Conservation (phyloP, 2,797 vertebrate genomes). For the Sebastes alutus region DNA sequence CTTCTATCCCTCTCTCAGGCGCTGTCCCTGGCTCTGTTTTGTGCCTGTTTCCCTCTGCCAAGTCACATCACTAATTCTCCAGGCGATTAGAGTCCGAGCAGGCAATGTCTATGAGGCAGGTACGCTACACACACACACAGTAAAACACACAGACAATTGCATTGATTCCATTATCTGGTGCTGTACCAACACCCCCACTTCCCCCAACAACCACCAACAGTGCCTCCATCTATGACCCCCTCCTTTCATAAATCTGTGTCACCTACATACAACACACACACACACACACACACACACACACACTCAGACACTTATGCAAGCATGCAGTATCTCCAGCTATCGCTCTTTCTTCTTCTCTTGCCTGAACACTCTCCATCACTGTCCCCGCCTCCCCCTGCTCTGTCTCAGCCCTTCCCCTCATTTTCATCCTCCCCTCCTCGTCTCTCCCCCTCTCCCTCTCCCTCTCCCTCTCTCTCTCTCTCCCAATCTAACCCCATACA, state of each 20-base stretch:
- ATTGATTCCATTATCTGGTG: constrained; percentile 79
- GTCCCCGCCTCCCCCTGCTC: constrained; percentile 72
- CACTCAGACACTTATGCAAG: constrained; percentile 72
- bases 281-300: constrained; percentile 23
- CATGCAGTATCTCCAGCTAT: constrained; percentile 74
- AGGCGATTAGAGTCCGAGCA: constrained; percentile 75
- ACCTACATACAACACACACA: constrained; percentile 72
- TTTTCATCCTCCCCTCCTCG: constrained; percentile 57
- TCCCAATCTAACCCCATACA: constrained; percentile 54
- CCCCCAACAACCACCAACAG: constrained; percentile 66
- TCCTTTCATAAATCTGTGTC: constrained; percentile 80
- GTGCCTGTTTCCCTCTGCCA: constrained; percentile 75
- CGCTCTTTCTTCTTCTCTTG: constrained; percentile 67
- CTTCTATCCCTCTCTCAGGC: constrained; percentile 73
- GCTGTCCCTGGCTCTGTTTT: constrained; percentile 75
- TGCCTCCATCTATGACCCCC: constrained; percentile 68
- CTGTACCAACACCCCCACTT: constrained; percentile 71
- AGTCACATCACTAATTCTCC: constrained; percentile 81
- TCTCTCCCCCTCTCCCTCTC: constrained; percentile 29
- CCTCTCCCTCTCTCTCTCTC: constrained; percentile 12
- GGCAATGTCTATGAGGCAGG: constrained; percentile 72
- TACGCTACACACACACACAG: constrained; percentile 50
- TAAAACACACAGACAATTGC: constrained; percentile 62
- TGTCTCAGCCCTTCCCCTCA: constrained; percentile 69
- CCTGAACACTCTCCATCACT: constrained; percentile 66